Base-by-base conservation (phyloP, 2,797 vertebrate genomes). In the Molossus molossus region DNA sequence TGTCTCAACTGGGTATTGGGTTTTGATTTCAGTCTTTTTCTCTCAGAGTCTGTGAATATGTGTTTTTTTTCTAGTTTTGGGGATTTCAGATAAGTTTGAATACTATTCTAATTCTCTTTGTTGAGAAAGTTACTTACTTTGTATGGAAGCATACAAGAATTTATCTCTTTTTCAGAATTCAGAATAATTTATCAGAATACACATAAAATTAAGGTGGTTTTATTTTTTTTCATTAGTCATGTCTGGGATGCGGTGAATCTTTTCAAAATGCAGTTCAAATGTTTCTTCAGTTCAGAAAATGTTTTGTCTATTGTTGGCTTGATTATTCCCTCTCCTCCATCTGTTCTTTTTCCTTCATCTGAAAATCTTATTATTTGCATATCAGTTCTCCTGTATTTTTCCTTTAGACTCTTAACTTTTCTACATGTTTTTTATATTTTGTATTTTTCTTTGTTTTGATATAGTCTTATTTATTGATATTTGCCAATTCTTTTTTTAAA, bases 311-410 rank as follows among this genome's bases (percentile, higher is more conserved):
- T 96, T 96, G 95, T 97, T 89, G 86, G 85, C 62, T 96, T 96
- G 85, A 95, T 97, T 95, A 91, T 96, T 97, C 86, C 65, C 45
- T 92, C 80, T 88, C 76, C 55, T 94, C 95, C 94, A 89, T 95
- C 95, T 97, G 96, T 92, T 97, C 81, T 60, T 94, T 94, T 91
- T 82, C 85, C 29, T 95, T 95, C 95, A 91, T 96, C 86, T 95
- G 82, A 95, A 97, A 95, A 87, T 90, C 77, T 96, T 92, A 92
- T 94, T 96, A 96, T 97, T 94, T 97, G 95, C 96, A 95, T 97
- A 92, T 92, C 84, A 96, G 95, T 57, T 45, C 69, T 95, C 69
- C 75, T 86, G 88, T 92, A 94, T 95, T 97, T 96, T 97, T 96
- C 87, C 57, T 91, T 91, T 27, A 86, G 53, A 80, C 25, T 90